A percentile compares a stretch with the other conserved stretches of the same genome.
phyloP scores from a whole-genome alignment of 2,113 vertebrate species.

The Muntiacus muntjak region DNA sequence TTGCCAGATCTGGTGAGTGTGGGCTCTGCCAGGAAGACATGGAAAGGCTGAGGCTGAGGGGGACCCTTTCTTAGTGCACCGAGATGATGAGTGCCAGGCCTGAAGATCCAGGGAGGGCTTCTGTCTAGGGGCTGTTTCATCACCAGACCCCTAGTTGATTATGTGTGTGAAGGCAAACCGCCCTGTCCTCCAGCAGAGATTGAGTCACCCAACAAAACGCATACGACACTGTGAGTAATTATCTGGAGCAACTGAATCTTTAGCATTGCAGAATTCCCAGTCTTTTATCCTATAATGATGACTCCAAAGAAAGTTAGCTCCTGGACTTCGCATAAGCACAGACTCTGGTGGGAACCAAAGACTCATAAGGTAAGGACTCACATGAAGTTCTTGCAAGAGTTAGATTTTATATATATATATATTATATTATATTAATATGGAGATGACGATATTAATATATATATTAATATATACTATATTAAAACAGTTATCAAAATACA shows the following conservation, averaged over 20 bases:
- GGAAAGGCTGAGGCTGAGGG: neutral
- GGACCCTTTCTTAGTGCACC: too few relatives aligned
- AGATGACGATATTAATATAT: too few relatives aligned
- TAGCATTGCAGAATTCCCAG: too few relatives aligned
- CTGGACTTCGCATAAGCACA: neutral
- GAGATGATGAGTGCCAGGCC: neutral
- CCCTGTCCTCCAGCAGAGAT: neutral
- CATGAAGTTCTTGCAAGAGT: neutral
- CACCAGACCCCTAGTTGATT: neutral
- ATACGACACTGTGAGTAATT: neutral
- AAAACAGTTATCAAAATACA: too few relatives aligned
- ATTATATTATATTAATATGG: too few relatives aligned
- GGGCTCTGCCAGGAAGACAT: neutral
- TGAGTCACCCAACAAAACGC: neutral
- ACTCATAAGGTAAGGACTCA: neutral
- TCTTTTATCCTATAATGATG: neutral
- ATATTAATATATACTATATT: too few relatives aligned
- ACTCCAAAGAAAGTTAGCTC: neutral
- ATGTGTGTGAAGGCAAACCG: neutral
- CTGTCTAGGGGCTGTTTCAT: neutral
- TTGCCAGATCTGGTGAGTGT: neutral
- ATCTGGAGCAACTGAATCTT: neutral
- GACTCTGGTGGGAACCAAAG: neutral
- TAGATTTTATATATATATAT: too few relatives aligned
- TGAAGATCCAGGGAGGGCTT: neutral